Base-by-base conservation (phyloP, 2,888 invertebrate species). In the Melanotus villosus region DNA sequence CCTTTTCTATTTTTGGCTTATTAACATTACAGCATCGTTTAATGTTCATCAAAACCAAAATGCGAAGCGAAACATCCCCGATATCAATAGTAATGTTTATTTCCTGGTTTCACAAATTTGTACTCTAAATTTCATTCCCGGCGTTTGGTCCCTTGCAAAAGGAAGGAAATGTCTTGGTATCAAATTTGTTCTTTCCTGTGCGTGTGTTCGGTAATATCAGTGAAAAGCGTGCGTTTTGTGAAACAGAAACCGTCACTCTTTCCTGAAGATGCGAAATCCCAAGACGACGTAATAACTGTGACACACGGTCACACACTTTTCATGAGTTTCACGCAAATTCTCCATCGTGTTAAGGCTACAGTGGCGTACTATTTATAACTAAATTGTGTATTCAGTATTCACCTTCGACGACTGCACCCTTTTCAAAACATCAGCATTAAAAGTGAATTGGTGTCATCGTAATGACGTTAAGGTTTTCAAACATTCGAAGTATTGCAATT, bases 281-380 rank as follows among this genome's bases (percentile, higher is more conserved):
- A 45, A 57, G 41, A 50, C 63, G 41, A 19, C 32, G 58, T 52
- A 64, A 64, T 68, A 68, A 63, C 65, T 26, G 21, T 58, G 43
- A 65, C 63, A 64, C 41, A 64, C 52, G 43, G 68, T 68, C 58
- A 64, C 63, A 62, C 56, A 58, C 43, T 34, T 64, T 64, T 63
- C 65, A 41, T 50, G 65, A 50, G 57, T 58, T 58, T 58, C 65
- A 47, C 58, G 41, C 43, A 57, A 65, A 65, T 65, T 57, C 34
- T 41, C 45, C 12, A 23, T 38, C 34, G 26, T 52, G 12, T 14
- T 43, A 32, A 60, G 59, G 26, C 45, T 60, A 4, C 60, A 60
- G 60, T 34, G 60, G 60, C 47, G 60, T 19, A n/a, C 34, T 34
- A 34, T n/a, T n/a, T 34, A 12, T 34, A n/a, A 34, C 34, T n/a